Evolutionary conservation across 2,888 invertebrate genomes (phyloP), one percentile per base, ranked within the genome.

Genomic region (Macrophya annulata): DNA sequence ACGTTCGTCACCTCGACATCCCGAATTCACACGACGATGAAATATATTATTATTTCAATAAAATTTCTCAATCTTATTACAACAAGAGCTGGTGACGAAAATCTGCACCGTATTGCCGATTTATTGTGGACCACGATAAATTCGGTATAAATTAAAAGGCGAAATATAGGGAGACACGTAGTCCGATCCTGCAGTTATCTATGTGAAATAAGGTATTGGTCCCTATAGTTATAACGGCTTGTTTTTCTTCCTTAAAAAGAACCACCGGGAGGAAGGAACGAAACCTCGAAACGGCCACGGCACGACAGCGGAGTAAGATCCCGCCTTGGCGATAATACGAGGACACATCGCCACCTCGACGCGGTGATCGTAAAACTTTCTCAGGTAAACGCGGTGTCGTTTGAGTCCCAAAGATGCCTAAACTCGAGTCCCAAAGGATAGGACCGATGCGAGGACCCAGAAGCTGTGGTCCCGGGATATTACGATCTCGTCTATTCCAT

Each of bases 321-420:
- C 92, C 91, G 92, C 89, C 89, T 77, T 88, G 84, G 90, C 90
- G 93, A 93, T 93, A 93, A 93, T 91, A 90, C 89, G 90, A 90
- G 92, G 92, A 93, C 92, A 92, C 93, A 93, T 93, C 93, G 92
- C 92, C 93, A 93, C 93, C 93, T 93, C 91, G 92, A 88, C 92
- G 91, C 92, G 92, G 92, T 92, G 93, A 93, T 93, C 93, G 93
- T 93, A 93, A 93, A 93, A 93, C 92, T 93, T 91, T 91, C 90
- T 88, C 93, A 93, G 93, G 92, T 92, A 93, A 85, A 92, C 92
- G 92, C 93, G 93, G 92, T 89, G 65, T 87, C 91, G 91, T 92
- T 92, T 92, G 90, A 90, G 88, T 87, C 84, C 81, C 37, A 81
- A 62, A 62, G 62, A 62, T 62, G 81, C 81, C 81, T 25, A 62